Evolutionary conservation across 2,797 vertebrate genomes (phyloP), one percentile per base, ranked within the genome.

Genomic region (Erpetoichthys calabaricus): DNA sequence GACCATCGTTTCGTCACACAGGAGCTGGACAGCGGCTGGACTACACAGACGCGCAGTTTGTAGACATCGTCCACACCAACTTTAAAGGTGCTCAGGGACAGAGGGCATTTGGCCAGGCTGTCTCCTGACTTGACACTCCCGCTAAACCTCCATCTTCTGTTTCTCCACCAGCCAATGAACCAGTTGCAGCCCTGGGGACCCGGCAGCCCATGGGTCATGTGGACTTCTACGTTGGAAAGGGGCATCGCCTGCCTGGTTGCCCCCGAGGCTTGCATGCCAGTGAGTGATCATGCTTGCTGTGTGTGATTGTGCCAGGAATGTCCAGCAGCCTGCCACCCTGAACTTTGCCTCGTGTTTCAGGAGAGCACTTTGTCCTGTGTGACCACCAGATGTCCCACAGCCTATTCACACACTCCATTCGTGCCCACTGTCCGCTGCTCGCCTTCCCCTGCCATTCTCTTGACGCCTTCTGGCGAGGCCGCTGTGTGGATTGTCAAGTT

Each of bases 1-100:
- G 45, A 2, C 65, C 62, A 1, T 7, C 4, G 7, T 66, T 66
- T 56, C 53, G 54, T 5, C 50, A 61, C 44, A 44, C 59, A 44
- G 53, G 59, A 41, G n/a, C 44, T 44, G 42, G 53, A 10, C 7
- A 54, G 8, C 43, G 51, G 4, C 43, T 66, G 59, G 57, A 61
- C 59, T 51, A 45, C 47, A 56, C 46, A 1, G 65, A 66, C 41
- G 62, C 56, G 3, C 65, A 61, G 57, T 66, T 63, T 47, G 62
- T 66, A 42, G 62, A 66, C 8, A 59, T 62, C 7, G 59, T 66
- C 44, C 65, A 66, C 45, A 59, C 55, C 51, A 63, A 66, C 57
- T 66, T 63, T 45, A 63, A 54, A 41, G 45, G 65, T 66, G n/a
- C 46, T 47, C 47, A n/a, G 7, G 7, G 4, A 7, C 47, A 49